Base-by-base conservation (phyloP, 2,113 vertebrate species). In the Dermatemys mawii region DNA sequence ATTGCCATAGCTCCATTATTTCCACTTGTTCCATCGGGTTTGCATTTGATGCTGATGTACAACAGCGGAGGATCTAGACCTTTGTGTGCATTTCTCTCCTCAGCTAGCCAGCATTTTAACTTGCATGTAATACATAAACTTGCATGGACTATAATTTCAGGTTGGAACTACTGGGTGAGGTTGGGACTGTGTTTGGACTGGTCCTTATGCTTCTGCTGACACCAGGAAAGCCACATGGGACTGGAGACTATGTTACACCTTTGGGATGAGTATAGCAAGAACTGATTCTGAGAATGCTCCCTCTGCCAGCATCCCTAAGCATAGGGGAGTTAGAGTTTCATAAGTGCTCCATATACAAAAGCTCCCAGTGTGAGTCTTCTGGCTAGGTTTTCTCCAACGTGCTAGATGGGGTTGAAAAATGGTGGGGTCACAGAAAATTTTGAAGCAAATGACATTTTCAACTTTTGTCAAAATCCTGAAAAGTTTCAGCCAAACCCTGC, bases 11-110 rank as follows among this genome's bases (percentile, higher is more conserved):
- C 93, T 96, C 92, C 8, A 1, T 93, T 87, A 57, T 91, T 95
- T 95, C 89, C 82, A 94, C 95, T 97, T 93, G 92, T 91, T 94
- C 35, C 49, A 44, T 90, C 54, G 91, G 93, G 82, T 96, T 93
- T 97, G 86, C 92, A 90, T 90, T 83, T 14, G 49, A 95, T 90
- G 32, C 70, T 89, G 93, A 53, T 95, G 93, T 95, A 94, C 29
- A 87, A 55, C 60, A 89, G 26, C 84, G 86, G 95, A 96, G 96
- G 93, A 97, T 96, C 94, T 95, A 95, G 95, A 94, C 95, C 95
- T 80, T 96, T 96, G 94, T 95, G 95, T 96, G 97, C 97, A 95
- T 96, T 97, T 96, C 88, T 96, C 92, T 96, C 95, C 96, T 97
- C 95, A 96, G 93, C 92, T 96, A 96, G 96, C 95, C 96, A 97